Evolutionary conservation across 2,113 vertebrate genomes (phyloP).

Genomic region (Prunella fulvescens): DNA sequence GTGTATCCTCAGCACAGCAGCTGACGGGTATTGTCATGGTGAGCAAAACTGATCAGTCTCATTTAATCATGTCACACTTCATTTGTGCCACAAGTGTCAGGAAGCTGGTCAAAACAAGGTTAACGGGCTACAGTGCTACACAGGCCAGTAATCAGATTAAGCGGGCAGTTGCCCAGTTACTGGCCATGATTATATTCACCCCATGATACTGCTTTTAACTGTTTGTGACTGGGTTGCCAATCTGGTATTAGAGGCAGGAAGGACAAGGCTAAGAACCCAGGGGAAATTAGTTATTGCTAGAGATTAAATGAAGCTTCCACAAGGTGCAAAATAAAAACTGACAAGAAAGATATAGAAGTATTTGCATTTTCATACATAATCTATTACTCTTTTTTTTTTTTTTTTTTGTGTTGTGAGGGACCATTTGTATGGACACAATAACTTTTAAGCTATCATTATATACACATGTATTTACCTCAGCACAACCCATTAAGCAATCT

Average conservation of each 20-base stretch:
- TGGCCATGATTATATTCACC: not conserved
- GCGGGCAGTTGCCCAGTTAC: not conserved
- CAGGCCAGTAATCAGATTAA: not conserved
- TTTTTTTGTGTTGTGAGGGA: not conserved
- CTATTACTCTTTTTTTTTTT: not conserved
- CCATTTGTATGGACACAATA: not conserved
- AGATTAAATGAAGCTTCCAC: not conserved
- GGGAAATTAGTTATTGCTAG: not conserved
- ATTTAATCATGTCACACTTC: conserved; percentile 13
- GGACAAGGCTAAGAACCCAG: not conserved
- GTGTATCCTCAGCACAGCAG: not conserved
- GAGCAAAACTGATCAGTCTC: conserved; percentile 18
- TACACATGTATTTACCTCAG: not conserved
- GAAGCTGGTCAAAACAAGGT: conserved; percentile 32
- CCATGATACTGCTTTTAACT: not conserved
- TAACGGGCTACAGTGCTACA: not conserved
- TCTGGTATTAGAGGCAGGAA: not conserved
- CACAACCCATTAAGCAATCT: not conserved
- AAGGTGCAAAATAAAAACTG: not conserved
- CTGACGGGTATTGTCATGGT: not conserved
- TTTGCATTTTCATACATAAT: not conserved
- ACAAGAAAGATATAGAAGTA: not conserved
- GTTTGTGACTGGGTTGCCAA: not conserved
- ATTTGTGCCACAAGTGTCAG: conserved; percentile 30
- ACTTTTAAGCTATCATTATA: not conserved